These are phyloP conservation scores for Homalodisca vitripennis DNA, from an alignment of 1,140 invertebrate species.

Conservation along the genomic window DNA sequence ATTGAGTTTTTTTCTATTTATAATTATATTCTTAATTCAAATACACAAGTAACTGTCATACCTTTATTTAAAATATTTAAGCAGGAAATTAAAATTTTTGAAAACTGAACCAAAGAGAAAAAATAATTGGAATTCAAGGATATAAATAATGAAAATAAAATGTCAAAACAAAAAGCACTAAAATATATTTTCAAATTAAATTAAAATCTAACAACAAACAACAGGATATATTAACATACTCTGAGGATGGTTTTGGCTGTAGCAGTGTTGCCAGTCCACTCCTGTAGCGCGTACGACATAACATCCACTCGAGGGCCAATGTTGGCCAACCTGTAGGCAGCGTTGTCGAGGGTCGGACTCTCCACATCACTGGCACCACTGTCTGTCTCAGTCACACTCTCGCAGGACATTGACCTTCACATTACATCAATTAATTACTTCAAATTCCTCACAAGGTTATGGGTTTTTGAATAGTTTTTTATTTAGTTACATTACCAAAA, in stretches of 20 bases:
- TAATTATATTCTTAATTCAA: too few relatives aligned
- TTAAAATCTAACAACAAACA: constrained; percentile 17
- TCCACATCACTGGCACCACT: constrained; percentile 11
- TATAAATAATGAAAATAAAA: background rate
- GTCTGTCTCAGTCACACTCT: constrained; percentile 25
- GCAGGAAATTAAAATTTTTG: too few relatives aligned
- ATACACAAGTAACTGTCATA: too few relatives aligned
- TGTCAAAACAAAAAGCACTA: background rate
- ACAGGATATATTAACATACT: constrained; percentile 41
- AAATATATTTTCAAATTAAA: background rate
- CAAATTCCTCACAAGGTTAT: too few relatives aligned
- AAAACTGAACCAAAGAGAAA: too few relatives aligned
- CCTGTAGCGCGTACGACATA: constrained; percentile 38
- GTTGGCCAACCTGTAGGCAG: constrained; percentile 26
- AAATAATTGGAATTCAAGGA: too few relatives aligned
- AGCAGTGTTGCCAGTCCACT: constrained; percentile 49
- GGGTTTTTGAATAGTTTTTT: too few relatives aligned
- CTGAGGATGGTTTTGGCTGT: constrained; percentile 46
- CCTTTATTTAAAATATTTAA: too few relatives aligned
- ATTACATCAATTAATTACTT: too few relatives aligned
- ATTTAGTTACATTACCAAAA: too few relatives aligned
- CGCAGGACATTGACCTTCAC: constrained; percentile 17
- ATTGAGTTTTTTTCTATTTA: too few relatives aligned
- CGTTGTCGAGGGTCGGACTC: background rate
- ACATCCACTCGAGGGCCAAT: constrained; percentile 40